Conservation (phyloP, 2,113 vertebrate species). For the human region DNA sequence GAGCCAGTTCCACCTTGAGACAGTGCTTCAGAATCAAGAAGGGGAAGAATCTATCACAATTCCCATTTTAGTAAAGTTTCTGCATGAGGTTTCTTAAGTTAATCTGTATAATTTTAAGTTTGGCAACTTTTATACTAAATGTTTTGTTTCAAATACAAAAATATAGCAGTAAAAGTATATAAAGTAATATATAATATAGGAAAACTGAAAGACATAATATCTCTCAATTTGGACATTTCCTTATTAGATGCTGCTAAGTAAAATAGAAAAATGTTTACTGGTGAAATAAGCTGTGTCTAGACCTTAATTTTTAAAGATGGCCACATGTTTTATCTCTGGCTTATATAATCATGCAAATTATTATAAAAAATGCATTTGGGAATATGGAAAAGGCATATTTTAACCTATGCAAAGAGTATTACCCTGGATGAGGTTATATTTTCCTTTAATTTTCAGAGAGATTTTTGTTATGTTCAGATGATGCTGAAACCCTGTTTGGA, state of each 20-base stretch:
- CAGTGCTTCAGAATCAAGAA: not conserved
- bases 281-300: not conserved
- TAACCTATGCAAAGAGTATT: not conserved
- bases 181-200: not conserved
- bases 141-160: conserved; percentile 23
- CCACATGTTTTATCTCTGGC: not conserved
- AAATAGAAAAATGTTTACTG: not conserved
- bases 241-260: not conserved
- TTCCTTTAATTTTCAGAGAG: conserved; percentile 30
- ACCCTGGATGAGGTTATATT: not conserved
- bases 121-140: not conserved
- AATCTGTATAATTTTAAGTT: not conserved
- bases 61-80: not conserved
- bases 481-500: not conserved
- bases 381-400: not conserved
- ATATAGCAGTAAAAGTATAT: not conserved
- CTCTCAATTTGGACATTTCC: not conserved
- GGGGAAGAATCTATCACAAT: not conserved
- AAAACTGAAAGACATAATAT: not conserved
- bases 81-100: not conserved
- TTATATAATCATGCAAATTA: not conserved
- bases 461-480: not conserved
- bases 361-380: not conserved
- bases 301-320: not conserved
- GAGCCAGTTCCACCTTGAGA: not conserved